Conservation (phyloP, 2,888 invertebrate genomes). For the Sminthurides aquaticus region DNA sequence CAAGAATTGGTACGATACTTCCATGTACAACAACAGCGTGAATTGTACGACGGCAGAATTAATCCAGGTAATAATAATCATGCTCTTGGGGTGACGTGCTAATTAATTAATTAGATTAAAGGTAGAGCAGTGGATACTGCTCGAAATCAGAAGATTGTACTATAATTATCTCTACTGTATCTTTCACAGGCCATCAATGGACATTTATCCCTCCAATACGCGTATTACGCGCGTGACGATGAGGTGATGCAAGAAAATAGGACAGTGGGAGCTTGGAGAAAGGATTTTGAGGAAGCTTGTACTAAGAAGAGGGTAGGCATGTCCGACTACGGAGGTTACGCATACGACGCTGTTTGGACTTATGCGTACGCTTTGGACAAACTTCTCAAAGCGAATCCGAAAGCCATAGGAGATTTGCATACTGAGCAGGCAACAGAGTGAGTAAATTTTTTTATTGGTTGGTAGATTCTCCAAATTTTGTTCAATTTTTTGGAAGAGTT, state of each 20-base stretch:
- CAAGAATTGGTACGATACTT: slow-evolving; percentile 57
- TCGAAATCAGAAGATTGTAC: too few relatives aligned
- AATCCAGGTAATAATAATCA: slow-evolving; percentile 47
- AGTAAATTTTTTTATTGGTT: slow-evolving; percentile 39
- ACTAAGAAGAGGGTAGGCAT: slow-evolving; percentile 17
- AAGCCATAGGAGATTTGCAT: slow-evolving; percentile 54
- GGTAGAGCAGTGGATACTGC: too few relatives aligned
- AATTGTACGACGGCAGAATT: slow-evolving; percentile 58
- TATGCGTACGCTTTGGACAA: slow-evolving; percentile 64
- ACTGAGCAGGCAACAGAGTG: slow-evolving; percentile 52
- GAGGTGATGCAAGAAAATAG: slow-evolving; percentile 58
- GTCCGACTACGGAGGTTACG: slow-evolving; percentile 45
- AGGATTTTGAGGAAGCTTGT: slow-evolving; percentile 48
- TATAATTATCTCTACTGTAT: too few relatives aligned
- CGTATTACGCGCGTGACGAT: slow-evolving; percentile 58
- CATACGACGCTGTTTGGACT: slow-evolving; percentile 76
- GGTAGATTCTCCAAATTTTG: background rate
- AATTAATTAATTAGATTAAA: too few relatives aligned
- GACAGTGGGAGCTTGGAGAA: slow-evolving; percentile 59
- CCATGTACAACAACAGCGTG: slow-evolving; percentile 46
- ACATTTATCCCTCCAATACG: slow-evolving; percentile 62
- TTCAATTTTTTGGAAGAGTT: slow-evolving; percentile 1
- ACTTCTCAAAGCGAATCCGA: slow-evolving; percentile 57
- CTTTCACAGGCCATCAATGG: slow-evolving; percentile 66
- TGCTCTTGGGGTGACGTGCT: slow-evolving; percentile 5